Base-by-base conservation (phyloP, 1,140 invertebrate genomes). In the Drosophila nasuta region DNA sequence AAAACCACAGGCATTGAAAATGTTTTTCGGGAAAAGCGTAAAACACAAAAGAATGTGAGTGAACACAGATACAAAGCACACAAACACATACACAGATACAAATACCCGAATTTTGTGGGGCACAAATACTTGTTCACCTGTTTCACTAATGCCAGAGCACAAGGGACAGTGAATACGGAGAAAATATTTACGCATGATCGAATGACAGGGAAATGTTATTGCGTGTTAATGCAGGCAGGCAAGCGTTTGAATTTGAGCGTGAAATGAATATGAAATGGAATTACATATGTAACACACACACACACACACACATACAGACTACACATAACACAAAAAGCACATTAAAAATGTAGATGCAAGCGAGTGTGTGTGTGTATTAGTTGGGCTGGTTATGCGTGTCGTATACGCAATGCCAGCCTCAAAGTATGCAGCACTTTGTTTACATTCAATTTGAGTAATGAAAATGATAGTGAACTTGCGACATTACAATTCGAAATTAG, bases 341-440 rank as follows among this genome's bases (percentile, higher is more conserved):
- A 66, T 69, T 43, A 49, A 71, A 41, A 10, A 58, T 38, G 15
- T 25, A 54, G 20, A 10, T 57, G 45, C 8, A 1, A 41, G 33
- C 11, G 35, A 5, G 13, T 54, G 28, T 62, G 46, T 28, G 59
- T 2, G 11, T 10, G 62, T 46, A 48, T 35, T 11, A 41, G 25
- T 59, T 30, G 25, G 49, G 30, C 28, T 58, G 51, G 59, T 28
- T 41, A 54, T 41, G 58, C 65, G 33, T 63, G 77, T 68, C 83
- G 83, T 82, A 87, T 87, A 59, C 77, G 85, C 74, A 87, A 88
- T 81, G 30, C 51, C 59, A 69, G 58, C 74, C 83, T 59, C 43
- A 35, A 87, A 88, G 80, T 88, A 87, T 69, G 83, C 83, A 79
- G 51, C 79, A 69, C 69, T 65, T 82, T 82, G 66, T 60, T 59